Conservation (phyloP, 2,888 invertebrate species). For the Sclerodermus sp. region DNA sequence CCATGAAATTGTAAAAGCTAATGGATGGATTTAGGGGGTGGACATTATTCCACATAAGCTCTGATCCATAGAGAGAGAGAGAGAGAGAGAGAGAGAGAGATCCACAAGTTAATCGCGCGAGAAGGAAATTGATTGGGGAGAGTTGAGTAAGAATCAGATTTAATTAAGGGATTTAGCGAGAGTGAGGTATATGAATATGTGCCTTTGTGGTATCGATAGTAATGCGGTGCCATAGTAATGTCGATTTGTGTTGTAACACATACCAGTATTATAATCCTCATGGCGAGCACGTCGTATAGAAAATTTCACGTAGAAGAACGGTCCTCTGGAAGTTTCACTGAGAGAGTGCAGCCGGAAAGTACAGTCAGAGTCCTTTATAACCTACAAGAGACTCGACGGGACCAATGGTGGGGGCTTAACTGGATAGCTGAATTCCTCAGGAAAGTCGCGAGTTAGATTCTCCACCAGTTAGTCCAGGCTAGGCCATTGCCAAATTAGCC, state of each 20-base stretch:
- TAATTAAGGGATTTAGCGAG: too few relatives aligned
- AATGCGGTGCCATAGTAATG: too few relatives aligned
- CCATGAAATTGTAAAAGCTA: slow-evolving; percentile 7
- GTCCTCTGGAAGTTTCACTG: slow-evolving; percentile 54
- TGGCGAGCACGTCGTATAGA: slow-evolving; percentile 28
- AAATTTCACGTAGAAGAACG: slow-evolving; percentile 34
- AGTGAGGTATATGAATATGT: too few relatives aligned
- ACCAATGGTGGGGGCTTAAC: slow-evolving; percentile 45
- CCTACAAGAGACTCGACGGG: slow-evolving; percentile 38
- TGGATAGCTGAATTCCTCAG: neutral
- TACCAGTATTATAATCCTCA: slow-evolving; percentile 55
- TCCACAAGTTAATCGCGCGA: neutral
- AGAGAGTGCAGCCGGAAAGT: slow-evolving; percentile 55
- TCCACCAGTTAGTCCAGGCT: slow-evolving; percentile 15
- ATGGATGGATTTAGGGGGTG: neutral
- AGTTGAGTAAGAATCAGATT: too few relatives aligned
- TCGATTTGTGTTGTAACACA: too few relatives aligned
- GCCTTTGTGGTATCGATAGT: too few relatives aligned
- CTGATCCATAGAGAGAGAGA: slow-evolving; percentile 10
- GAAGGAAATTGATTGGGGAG: neutral
- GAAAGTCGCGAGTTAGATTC: slow-evolving; percentile 31
- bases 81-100: neutral
- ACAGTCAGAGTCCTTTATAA: slow-evolving; percentile 55
- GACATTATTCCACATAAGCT: slow-evolving; percentile 11
- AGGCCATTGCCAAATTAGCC: slow-evolving; percentile 38